phyloP scores from a whole-genome alignment of 2,888 invertebrate genomes.

The Agriotes lineatus region DNA sequence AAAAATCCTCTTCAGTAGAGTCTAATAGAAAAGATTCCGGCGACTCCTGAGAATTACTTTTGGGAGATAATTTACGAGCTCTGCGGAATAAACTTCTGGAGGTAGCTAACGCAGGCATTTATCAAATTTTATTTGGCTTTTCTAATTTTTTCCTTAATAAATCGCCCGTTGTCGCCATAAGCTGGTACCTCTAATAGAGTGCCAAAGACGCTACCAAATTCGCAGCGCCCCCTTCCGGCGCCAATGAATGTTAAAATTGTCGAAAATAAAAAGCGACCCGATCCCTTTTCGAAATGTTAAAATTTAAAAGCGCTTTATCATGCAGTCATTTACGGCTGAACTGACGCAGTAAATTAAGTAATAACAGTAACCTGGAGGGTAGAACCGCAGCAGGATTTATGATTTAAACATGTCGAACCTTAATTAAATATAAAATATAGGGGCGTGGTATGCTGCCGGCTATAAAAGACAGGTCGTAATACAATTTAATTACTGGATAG shows the following conservation, averaged over 20 bases:
- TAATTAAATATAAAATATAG: slow-evolving; percentile 50
- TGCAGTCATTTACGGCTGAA: slow-evolving; percentile 21
- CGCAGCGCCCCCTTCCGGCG: not conserved
- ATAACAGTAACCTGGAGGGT: slow-evolving; percentile 37
- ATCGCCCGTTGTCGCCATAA: slow-evolving; percentile 23
- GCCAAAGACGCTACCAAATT: not conserved
- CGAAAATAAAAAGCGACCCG: not conserved
- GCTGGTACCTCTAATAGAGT: not conserved
- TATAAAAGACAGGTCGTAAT: slow-evolving; percentile 46
- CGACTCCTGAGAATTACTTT: not conserved
- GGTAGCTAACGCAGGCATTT: slow-evolving; percentile 25
- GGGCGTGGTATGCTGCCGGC: slow-evolving; percentile 39
- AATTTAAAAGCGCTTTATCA: slow-evolving; percentile 3
- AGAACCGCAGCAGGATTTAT: slow-evolving; percentile 42
- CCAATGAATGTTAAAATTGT: not conserved
- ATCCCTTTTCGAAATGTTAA: not conserved
- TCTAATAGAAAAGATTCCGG: not conserved
- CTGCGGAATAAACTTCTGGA: slow-evolving; percentile 17
- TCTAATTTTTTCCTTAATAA: slow-evolving; percentile 34
- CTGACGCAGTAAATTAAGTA: slow-evolving; percentile 33
- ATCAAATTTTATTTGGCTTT: slow-evolving; percentile 32
- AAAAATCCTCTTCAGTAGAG: not conserved
- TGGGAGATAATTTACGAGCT: slow-evolving; percentile 16
- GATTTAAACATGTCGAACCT: slow-evolving; percentile 49
- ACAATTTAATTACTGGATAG: slow-evolving; percentile 46